phyloP scores from a whole-genome alignment of 2,888 invertebrate genomes.

The Hypercompe scribonia region DNA sequence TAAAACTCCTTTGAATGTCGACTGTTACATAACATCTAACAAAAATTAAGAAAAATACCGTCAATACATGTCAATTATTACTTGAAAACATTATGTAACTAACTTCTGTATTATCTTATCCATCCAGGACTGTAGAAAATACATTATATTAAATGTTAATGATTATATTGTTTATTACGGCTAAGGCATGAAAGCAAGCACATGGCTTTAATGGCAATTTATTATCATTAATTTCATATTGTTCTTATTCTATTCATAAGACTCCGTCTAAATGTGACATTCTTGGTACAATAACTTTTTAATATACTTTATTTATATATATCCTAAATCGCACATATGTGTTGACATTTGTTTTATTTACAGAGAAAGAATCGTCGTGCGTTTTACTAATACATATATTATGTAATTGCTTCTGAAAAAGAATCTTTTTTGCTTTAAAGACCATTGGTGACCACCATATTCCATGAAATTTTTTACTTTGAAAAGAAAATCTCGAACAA shows the following conservation, averaged over 20 bases:
- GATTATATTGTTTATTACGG: slow-evolving; percentile 3
- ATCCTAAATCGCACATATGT: neutral
- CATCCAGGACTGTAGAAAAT: neutral
- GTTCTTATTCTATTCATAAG: slow-evolving; percentile 67
- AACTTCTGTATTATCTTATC: neutral
- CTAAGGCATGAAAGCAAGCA: slow-evolving; percentile 7
- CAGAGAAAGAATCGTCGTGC: neutral
- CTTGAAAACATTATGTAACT: too few species aligned
- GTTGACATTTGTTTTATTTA: neutral
- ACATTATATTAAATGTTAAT: neutral
- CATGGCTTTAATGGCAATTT: neutral
- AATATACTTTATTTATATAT: neutral
- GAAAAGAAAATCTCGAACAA: too few species aligned
- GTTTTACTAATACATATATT: neutral
- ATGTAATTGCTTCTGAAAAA: too few species aligned
- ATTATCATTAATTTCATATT: slow-evolving; percentile 21
- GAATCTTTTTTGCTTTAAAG: too few species aligned
- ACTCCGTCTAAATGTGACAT: slow-evolving; percentile 55
- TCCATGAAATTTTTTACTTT: too few species aligned
- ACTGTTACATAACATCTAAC: neutral
- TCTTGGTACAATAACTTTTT: slow-evolving; percentile 19
- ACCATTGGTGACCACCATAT: too few species aligned
- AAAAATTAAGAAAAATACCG: neutral
- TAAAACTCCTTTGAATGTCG: neutral
- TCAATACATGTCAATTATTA: too few species aligned